Base-by-base conservation (phyloP, 2,797 vertebrate species). In the Eulemur mongoz region DNA sequence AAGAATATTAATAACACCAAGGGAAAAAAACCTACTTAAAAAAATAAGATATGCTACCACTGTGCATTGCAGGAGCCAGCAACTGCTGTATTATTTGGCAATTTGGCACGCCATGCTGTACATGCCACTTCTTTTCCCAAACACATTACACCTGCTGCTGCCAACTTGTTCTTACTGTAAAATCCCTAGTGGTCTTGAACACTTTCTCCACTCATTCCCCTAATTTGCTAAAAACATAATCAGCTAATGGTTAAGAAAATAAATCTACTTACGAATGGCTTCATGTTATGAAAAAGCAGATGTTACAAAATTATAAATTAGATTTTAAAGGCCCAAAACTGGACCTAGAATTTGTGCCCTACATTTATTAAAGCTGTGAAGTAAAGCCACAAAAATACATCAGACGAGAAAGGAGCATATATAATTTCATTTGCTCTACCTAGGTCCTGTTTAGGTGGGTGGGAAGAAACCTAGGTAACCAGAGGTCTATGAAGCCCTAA, bases 291-390 rank as follows among this genome's bases (percentile, higher is more conserved):
- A 52, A 94, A 91, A 88, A 81, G 18, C 38, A 79, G 38, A 95
- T 70, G 72, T 22, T 78, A 82, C 7, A 78, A 95, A 97, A 92
- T 85, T 61, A 73, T 32, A 90, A 76, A 81, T 93, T 84, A 3
- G 9, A 38, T 86, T 86, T 78, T 59, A 79, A 89, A 94, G 45
- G 14, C 40, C 80, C 11, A 9, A 78, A 83, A 80, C 70, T 70
- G n/a, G 69, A 59, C 72, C 3, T 80, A 45, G 85, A 73, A 89
- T 61, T 7, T 79, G 7, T 73, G 63, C 17, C 52, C 43, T 57
- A 32, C 35, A 32, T 78, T 76, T 93, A 72, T 89, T 83, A 89
- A 95, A 85, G 30, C 65, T 32, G 48, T 23, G 70, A 94, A 48
- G 13, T 43, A n/a, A 95, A 87, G 54, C 50, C 75, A 67, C 32